Evolutionary conservation across 2,888 invertebrate genomes (phyloP), one percentile per base, ranked within the genome.

Genomic region (Eulithis prunata): DNA sequence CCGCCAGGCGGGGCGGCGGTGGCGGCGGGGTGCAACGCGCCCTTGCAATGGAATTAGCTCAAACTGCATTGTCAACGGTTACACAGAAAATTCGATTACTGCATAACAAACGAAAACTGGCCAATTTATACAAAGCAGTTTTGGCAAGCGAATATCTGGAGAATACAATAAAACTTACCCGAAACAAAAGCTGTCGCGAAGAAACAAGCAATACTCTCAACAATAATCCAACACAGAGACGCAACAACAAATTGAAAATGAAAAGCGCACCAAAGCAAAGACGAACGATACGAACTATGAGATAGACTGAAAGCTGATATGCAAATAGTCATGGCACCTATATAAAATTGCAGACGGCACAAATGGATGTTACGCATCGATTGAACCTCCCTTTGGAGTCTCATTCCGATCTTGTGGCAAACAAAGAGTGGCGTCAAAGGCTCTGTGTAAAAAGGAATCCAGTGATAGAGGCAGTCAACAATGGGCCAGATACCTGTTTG

Each of bases 401-500:
- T 90, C 90, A 88, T 90, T 88, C 88, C 86, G 90, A 90, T 90
- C 90, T 90, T 85, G 85, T 80, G 82, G 85, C 90, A 90, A 91
- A 91, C 91, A 91, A 91, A 89, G 89, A 82, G 80, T 81, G 81
- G 86, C 88, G 88, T 91, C 91, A 91, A 91, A 91, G 91, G 89
- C 87, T 82, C 86, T 82, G 84, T 88, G 89, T 88, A 87, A 90
- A 90, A 91, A 91, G 91, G 89, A 91, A 90, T 89, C 91, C 91
- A 88, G 89, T 91, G 90, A 91, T 91, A 90, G 88, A 91, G 90
- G 90, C 88, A 91, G 91, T 90, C 91, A 89, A 91, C 91, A 91
- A 91, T 91, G 86, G 90, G 88, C 85, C 83, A 87, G 89, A 89
- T 86, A 87, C 82, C 78, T 77, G 80, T 62, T 41, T 71, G 78